Base-by-base conservation (phyloP, 2,797 vertebrate species). In the Cryptoprocta ferox region DNA sequence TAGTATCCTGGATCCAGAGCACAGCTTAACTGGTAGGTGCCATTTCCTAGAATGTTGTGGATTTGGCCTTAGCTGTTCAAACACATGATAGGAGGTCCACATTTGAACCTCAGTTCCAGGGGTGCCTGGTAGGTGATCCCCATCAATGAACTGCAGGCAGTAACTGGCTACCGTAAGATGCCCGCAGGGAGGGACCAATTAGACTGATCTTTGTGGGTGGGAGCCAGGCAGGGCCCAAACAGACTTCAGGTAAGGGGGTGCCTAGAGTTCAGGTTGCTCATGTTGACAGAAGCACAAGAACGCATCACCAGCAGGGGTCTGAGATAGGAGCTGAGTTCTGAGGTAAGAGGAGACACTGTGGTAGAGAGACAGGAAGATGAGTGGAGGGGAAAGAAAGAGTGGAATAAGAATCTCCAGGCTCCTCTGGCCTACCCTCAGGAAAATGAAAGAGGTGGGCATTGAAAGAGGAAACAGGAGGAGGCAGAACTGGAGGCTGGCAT, bases 51-150 rank as follows among this genome's bases (percentile, higher is more conserved):
- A 96, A 91, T 56, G 7, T 84, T 94, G 42, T 15, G 76, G 75
- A 94, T 92, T 93, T 93, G 56, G 78, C 42, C 87, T 96, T 94
- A 97, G 95, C 95, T 95, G 94, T 91, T 96, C 70, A 96, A 97
- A 97, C 92, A 93, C 83, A 88, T 82, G 28, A 53, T 61, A 89
- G 68, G 92, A 96, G 83, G 96, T 96, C 92, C 65, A n/a, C 0
- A 1, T 96, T 94, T 97, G 92, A 94, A 96, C 76, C 96, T n/a
- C 6, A 0, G 59, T 90, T 96, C 50, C 37, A 80, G 59, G 42
- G 75, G 78, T 86, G 76, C 68, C 89, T 89, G 82, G 39, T 78
- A 89, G 86, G 81, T 94, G 93, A 73, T 94, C 88, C 81, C 50
- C 35, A 92, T 92, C 89, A 96, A 53, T 91, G 81, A 97, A 79